Percentiles rank a stretch among this genome's conserved stretches.
Evolutionary conservation across 2,113 vertebrate genomes (phyloP).

Genomic region (Emydura subglobosa): DNA sequence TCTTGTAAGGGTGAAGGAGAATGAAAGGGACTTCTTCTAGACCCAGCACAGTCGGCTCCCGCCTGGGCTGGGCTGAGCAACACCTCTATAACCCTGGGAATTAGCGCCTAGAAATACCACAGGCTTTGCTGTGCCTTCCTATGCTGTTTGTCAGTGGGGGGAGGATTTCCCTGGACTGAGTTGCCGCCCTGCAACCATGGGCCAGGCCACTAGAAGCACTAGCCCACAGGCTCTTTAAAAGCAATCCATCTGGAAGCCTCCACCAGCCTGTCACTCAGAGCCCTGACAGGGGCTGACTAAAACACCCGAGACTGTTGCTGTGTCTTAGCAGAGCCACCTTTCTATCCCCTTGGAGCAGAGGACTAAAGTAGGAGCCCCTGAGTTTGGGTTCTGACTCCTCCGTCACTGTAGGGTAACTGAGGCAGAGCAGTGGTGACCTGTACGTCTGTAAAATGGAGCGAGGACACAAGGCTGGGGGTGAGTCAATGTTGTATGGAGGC

Average conservation of each 20-base stretch:
- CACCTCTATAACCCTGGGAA: background rate
- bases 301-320: too few relatives aligned
- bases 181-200: background rate
- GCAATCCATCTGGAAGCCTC: background rate
- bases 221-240: background rate
- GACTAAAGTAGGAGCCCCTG: background rate
- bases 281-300: background rate
- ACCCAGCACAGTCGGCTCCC: background rate
- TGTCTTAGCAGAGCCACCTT: background rate
- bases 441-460: background rate
- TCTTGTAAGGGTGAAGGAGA: background rate
- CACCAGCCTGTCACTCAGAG: background rate
- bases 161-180: background rate
- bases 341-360: background rate
- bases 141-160: background rate
- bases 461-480: background rate
- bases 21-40: background rate
- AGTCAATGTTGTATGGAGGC: background rate
- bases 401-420: too few relatives aligned
- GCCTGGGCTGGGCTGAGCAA: too few relatives aligned
- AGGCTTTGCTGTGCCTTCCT: background rate
- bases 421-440: fast-evolving
- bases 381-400: too few relatives aligned
- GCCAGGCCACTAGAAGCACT: background rate
- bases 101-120: background rate